phyloP scores from a whole-genome alignment of 2,113 vertebrate species.

The Theristicus caerulescens region DNA sequence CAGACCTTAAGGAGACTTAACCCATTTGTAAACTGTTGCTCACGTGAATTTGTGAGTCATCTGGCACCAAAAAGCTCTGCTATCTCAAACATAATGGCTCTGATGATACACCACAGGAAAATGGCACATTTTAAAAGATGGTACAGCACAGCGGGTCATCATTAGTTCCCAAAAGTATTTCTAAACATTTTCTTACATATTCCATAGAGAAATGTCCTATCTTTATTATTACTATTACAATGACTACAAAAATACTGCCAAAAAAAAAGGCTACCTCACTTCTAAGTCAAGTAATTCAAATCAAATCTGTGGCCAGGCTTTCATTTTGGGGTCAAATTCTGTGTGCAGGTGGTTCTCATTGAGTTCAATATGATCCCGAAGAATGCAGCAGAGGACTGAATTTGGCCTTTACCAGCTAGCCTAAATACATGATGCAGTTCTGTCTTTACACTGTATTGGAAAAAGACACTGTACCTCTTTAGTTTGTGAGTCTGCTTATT shows the following conservation, averaged over 20 bases:
- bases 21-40: neutral
- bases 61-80: neutral
- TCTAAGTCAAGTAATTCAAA: constrained; percentile 20
- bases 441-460: constrained; percentile 22
- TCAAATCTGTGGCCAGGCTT: constrained; percentile 2
- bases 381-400: constrained; percentile 21
- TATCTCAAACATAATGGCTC: neutral
- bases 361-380: constrained; percentile 29
- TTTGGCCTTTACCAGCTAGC: constrained; percentile 33
- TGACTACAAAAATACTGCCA: neutral
- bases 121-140: neutral
- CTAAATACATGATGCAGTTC: neutral
- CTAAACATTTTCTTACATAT: neutral
- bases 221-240: neutral
- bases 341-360: constrained; percentile 40
- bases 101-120: neutral
- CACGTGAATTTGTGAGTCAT: neutral
- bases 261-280: neutral
- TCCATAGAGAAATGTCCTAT: neutral
- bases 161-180: neutral
- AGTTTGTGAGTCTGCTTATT: constrained; percentile 39
- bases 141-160: neutral
- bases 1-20: neutral
- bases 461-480: constrained; percentile 21
- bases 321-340: constrained; percentile 11